Evolutionary conservation across 1,140 invertebrate species (phyloP), one percentile per base, ranked within the genome.

Genomic region (Calosoma granatense): DNA sequence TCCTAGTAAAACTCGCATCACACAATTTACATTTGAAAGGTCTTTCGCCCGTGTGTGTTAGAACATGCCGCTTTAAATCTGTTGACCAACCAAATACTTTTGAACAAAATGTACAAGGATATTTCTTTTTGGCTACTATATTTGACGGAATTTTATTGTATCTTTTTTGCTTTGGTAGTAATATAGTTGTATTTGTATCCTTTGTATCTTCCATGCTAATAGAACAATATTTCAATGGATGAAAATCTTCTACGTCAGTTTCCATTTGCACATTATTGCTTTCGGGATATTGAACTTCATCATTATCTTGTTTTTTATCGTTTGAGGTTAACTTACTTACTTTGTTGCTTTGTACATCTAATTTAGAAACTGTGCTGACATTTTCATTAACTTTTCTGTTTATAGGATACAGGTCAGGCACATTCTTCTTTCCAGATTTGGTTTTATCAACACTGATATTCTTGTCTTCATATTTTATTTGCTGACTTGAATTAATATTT

Each of bases 21-120:
- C 61, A 62, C 2, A 21, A 20, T n/a, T 51, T 22, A 43, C 61
- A 62, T 52, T 60, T 54, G 53, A 60, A 62, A 12, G 56, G 56
- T 20, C 56, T 19, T 41, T 62, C 58, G n/a, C 56, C 56, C 1
- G 61, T 58, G n/a, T 60, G 61, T 20, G 39, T 58, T 19, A 53
- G 51, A 21, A 57, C 51, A 51, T 62, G 61, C 23, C 65, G 57
- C 39, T 60, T 74, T 15, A 72, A 59, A 60, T 72, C 70, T 14
- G 70, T 72, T 2, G 69, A 65, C 70, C 70, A 72, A 19, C 69
- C 69, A 59, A 72, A 72, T 41, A 62, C 58, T 61, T 68, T 70
- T 14, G 22, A 56, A 61, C 70, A 72, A 39, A 64, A 58, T 22
- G 58, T 59, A 61, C 70, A 72, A 20, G 60, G 51, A 56, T 69